These are phyloP conservation scores for Dendrocincla fuliginosa DNA, from an alignment of 2,797 vertebrate genomes.

Conservation along the genomic window DNA sequence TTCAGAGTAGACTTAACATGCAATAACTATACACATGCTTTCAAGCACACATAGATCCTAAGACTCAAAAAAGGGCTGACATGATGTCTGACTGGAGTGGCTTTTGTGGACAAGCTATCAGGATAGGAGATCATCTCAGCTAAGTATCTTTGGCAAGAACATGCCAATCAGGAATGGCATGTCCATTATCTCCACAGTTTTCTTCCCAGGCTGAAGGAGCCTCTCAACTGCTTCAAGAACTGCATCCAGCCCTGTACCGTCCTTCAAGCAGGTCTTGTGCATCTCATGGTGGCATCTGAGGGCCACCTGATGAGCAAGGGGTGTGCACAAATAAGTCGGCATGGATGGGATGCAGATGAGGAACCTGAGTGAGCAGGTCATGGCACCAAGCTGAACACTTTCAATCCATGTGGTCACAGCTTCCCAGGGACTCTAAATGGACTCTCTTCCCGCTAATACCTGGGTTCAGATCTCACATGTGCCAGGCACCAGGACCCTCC, in stretches of 20 bases:
- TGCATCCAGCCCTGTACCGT: background rate
- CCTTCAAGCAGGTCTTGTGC: background rate
- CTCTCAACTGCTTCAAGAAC: background rate
- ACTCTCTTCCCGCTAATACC: background rate
- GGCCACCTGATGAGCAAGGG: background rate
- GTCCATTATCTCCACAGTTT: too few relatives aligned
- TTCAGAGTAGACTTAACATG: background rate
- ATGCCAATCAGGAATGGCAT: background rate
- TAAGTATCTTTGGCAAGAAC: background rate
- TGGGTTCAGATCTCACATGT: background rate
- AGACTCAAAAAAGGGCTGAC: background rate
- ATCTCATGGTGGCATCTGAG: background rate
- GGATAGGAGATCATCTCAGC: background rate
- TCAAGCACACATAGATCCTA: background rate
- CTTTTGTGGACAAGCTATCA: background rate
- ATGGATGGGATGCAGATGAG: background rate
- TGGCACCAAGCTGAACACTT: background rate
- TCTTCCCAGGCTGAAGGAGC: background rate
- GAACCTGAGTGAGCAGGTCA: background rate
- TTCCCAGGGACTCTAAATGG: background rate
- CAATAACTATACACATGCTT: background rate
- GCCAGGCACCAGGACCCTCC: background rate
- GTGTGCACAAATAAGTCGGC: background rate
- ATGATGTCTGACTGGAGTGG: background rate
- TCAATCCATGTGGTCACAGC: background rate